Evolutionary conservation across 2,113 vertebrate species (phyloP).

Genomic region (Saiga tatarica): DNA sequence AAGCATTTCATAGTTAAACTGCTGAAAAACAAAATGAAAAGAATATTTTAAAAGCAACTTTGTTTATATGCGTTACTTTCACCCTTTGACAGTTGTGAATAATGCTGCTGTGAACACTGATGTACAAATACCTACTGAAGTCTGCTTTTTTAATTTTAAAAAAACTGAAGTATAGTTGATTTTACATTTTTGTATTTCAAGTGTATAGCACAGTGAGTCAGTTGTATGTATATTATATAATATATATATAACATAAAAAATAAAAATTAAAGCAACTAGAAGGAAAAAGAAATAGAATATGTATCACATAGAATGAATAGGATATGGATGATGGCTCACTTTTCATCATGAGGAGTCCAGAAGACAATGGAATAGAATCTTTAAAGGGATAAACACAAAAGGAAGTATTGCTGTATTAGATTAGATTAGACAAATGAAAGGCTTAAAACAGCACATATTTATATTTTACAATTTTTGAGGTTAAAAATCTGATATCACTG

Average conservation of each 20-base stretch:
- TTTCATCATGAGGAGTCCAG: background rate
- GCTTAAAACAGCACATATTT: background rate
- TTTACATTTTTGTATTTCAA: too few species aligned
- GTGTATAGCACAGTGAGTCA: too few species aligned
- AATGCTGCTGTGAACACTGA: too few species aligned
- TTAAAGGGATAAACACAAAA: background rate
- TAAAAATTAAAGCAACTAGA: background rate
- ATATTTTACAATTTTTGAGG: background rate
- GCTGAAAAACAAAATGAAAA: background rate
- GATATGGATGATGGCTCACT: background rate
- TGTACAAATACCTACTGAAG: too few species aligned
- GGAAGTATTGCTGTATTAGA: background rate
- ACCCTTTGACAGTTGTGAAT: too few species aligned
- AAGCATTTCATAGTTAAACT: background rate
- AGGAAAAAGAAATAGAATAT: background rate
- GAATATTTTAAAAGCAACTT: background rate
- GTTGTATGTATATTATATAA: too few species aligned
- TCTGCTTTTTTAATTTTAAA: too few species aligned
- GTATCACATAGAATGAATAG: background rate
- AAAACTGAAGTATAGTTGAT: too few species aligned
- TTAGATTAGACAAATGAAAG: background rate
- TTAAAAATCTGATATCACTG: background rate
- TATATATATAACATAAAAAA: too few species aligned
- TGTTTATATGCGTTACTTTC: too few species aligned
- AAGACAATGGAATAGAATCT: background rate